phyloP scores from a whole-genome alignment of 2,888 invertebrate species.

The Nomada hirtipes region DNA sequence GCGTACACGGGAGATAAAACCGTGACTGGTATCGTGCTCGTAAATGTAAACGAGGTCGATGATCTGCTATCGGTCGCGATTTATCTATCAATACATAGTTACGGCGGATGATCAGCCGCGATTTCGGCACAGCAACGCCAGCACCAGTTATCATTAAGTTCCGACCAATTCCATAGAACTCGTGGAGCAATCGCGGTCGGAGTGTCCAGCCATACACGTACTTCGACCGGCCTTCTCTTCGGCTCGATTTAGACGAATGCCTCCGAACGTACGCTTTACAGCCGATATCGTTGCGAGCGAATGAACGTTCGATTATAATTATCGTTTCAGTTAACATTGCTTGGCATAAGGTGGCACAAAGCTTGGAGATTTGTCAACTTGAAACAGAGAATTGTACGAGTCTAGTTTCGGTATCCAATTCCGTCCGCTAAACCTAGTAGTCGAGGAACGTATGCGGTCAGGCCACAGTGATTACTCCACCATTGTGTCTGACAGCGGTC shows the following conservation, averaged over 20 bases:
- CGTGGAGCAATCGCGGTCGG: neutral
- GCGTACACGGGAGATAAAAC: constrained; percentile 26
- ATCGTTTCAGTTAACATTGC: too few relatives aligned
- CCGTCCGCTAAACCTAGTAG: constrained; percentile 12
- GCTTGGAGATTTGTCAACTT: too few relatives aligned
- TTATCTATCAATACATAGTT: constrained; percentile 59
- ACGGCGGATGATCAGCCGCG: constrained; percentile 48
- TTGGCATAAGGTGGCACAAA: too few relatives aligned
- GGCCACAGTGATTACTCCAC: constrained; percentile 37
- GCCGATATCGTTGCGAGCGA: too few relatives aligned
- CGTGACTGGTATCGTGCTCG: constrained; percentile 43
- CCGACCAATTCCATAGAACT: constrained; percentile 31
- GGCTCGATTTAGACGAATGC: neutral
- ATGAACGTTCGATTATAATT: neutral
- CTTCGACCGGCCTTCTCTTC: neutral
- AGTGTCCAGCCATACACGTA: neutral
- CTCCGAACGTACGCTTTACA: too few relatives aligned
- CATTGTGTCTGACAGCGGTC: constrained; percentile 29
- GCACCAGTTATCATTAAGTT: constrained; percentile 62
- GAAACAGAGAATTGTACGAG: neutral
- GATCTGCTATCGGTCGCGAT: constrained; percentile 57
- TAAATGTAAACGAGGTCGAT: constrained; percentile 56
- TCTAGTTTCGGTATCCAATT: neutral
- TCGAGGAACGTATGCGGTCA: constrained; percentile 42
- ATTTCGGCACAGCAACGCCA: constrained; percentile 39